Conservation (phyloP, 2,113 vertebrate species). For the Tauraco erythrolophus region DNA sequence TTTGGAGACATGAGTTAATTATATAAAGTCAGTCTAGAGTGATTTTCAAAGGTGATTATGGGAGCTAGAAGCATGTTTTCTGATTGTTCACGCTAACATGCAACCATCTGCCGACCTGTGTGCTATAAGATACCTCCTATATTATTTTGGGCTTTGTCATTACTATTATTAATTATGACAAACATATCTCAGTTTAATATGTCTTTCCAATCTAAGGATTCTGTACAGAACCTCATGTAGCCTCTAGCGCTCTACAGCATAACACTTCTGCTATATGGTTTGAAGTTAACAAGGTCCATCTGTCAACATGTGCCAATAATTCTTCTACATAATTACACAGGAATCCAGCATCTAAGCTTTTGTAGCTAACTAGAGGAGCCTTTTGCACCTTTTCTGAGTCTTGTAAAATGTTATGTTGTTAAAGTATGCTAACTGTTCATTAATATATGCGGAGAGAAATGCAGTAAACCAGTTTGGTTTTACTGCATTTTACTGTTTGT, state of each 20-base stretch:
- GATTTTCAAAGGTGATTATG: not conserved
- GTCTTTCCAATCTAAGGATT: not conserved
- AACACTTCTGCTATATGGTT: not conserved
- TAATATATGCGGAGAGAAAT: not conserved
- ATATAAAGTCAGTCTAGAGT: not conserved
- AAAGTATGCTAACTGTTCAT: not conserved
- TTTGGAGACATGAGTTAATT: not conserved
- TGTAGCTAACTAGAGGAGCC: not conserved
- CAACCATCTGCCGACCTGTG: not conserved
- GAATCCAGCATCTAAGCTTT: not conserved
- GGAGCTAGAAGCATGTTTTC: not conserved
- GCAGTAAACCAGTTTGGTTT: not conserved
- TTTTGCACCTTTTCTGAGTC: not conserved
- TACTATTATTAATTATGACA: not conserved
- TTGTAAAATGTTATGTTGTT: not conserved
- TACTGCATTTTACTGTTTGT: too few relatives aligned
- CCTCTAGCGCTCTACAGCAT: not conserved
- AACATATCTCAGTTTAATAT: not conserved
- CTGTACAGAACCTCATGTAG: not conserved
- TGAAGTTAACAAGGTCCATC: not conserved
- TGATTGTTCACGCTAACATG: not conserved
- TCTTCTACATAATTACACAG: not conserved
- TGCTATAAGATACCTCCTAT: not conserved
- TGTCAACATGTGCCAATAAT: not conserved
- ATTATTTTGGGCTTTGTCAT: not conserved